Evolutionary conservation across 2,113 vertebrate genomes (phyloP).

Genomic region (Zosterops borbonicus): DNA sequence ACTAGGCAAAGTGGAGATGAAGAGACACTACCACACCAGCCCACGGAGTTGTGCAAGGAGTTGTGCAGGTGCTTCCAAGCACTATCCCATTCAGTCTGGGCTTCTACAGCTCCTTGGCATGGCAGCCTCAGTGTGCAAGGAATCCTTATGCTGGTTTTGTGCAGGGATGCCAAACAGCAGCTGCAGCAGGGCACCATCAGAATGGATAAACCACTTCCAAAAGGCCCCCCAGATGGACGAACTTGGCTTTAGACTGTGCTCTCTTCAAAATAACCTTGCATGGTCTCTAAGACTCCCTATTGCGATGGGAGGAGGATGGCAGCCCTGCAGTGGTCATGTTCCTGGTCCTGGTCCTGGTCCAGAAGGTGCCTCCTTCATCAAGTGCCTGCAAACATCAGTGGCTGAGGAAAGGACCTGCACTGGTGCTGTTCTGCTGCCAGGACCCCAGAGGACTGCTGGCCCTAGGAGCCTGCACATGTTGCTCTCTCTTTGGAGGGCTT

Average conservation of each 20-base stretch:
- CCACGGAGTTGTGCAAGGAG: fast-evolving
- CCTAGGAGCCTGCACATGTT: fast-evolving
- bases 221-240: background rate
- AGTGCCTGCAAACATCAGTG: fast-evolving
- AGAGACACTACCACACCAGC: background rate
- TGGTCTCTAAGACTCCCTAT: fast-evolving
- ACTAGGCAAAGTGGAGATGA: background rate
- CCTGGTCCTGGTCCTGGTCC: too few relatives aligned
- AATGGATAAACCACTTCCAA: background rate
- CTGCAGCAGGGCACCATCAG: background rate
- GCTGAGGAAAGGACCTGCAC: background rate
- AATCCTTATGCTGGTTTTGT: fast-evolving
- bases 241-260: background rate
- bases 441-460: fast-evolving
- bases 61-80: background rate
- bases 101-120: background rate
- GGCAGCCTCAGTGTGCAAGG: fast-evolving
- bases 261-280: fast-evolving
- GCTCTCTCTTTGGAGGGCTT: background rate
- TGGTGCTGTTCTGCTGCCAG: background rate
- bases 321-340: fast-evolving
- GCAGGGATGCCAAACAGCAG: fast-evolving
- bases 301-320: fast-evolving
- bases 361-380: fast-evolving
- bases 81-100: fast-evolving